Evolutionary conservation across 2,888 invertebrate genomes (phyloP), one percentile per base, ranked within the genome.

Genomic region (Anarsia innoxiella): DNA sequence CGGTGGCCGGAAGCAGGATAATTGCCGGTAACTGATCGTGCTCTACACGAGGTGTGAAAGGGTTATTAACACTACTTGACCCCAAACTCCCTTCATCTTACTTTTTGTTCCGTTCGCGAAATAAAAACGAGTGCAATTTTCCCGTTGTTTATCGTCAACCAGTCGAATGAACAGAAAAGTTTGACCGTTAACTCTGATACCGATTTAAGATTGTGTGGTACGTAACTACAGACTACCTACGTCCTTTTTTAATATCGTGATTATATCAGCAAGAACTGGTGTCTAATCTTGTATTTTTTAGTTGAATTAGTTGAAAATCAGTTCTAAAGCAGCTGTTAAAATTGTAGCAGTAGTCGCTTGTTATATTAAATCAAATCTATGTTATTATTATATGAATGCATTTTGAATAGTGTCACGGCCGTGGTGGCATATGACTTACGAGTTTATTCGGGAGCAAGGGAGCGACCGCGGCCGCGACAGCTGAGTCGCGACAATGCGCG

Each of bases 31-130:
- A 76, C 73, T 63, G 75, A 80, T 77, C 72, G 67, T 60, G 68
- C 65, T 69, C 69, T 72, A 70, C 70, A 47, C 51, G 63, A 77
- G 74, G 82, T 78, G 82, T 77, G 72, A 79, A 76, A 71, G 77
- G 79, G 76, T 79, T 79, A 82, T 79, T 73, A 79, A 74, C 79
- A 78, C 69, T 66, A 63, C 69, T 80, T 80, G 78, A 80, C 79
- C 82, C 53, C 64, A 57, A 61, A 63, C 62, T 68, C 65, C 58
- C 60, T 66, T 62, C 56, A 57, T 63, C 59, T 61, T 19, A 19
- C 19, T 19, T 19, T 19, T 19, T 3, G 19, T 19, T 26, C 26
- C 10, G 26, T 26, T n/a, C n/a, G n/a, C n/a, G n/a, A n/a, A n/a
- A n/a, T n/a, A n/a, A n/a, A n/a, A n/a, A n/a, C n/a, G n/a, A n/a